Evolutionary conservation across 2,888 invertebrate species (phyloP), one percentile per base, ranked within the genome.

Genomic region (Hirtodrosophila duncani): DNA sequence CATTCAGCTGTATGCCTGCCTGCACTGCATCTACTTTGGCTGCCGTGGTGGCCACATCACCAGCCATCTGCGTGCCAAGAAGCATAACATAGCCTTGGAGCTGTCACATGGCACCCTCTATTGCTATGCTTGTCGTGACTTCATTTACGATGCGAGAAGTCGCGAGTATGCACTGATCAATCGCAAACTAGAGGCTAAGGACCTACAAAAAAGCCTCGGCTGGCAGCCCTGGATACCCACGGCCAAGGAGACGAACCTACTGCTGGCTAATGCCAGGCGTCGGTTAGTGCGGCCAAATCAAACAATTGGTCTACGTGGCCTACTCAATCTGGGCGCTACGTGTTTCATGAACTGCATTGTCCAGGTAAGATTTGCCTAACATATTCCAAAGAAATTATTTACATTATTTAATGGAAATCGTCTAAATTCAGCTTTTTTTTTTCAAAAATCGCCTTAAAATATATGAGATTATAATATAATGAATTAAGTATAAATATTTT

Each of bases 341-440:
- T 99, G 99, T 88, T 99, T 98, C 85, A 97, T 99, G 96, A 99
- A 98, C 87, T 97, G 97, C 84, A 97, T 99, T 77, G 93, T 99
- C 6, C 96, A 97, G 89, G 91, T 90, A 64, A 74, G 61, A 38
- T 3, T 3, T 0, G 14, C 6, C 2, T 6, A 3, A 1, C n/a
- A 10, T 7, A n/a, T n/a, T n/a, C n/a, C 7, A 3, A 9, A 3
- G 2, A 0, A 27, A 11, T 3, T 5, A 2, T 2, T 2, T 1
- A 2, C 18, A 30, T 1, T 23, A 13, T 29, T n/a, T 1, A 5
- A 8, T 10, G 20, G 24, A 14, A 20, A 20, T 20, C 4, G 20
- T 20, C 20, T 7, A 20, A 20, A 20, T 20, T 20, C 4, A 20
- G 7, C n/a, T n/a, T n/a, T n/a, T n/a, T n/a, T n/a, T n/a, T n/a